Evolutionary conservation across 2,888 invertebrate genomes (phyloP).

Genomic region (Sipha maydis): DNA sequence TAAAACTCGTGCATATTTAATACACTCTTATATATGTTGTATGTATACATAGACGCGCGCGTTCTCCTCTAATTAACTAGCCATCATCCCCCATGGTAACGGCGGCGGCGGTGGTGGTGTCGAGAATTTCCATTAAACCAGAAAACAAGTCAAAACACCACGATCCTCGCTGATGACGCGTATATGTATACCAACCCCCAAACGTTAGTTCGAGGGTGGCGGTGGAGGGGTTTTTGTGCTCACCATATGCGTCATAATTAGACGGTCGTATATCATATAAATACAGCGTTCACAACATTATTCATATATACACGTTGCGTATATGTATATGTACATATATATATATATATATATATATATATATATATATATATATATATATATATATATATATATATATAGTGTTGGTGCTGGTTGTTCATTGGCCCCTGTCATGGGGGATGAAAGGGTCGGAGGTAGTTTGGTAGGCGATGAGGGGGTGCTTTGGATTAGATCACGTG

Average conservation of each 20-base stretch:
- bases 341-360: background rate
- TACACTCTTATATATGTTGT: background rate
- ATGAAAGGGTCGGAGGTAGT: background rate
- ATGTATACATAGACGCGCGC: background rate
- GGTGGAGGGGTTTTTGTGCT: conserved; percentile 26
- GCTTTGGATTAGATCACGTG: conserved; percentile 32
- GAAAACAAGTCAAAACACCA: conserved; percentile 55
- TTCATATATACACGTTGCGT: background rate
- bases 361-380: background rate
- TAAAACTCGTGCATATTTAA: conserved; percentile 46
- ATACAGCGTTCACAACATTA: background rate
- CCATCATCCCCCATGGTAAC: conserved; percentile 35
- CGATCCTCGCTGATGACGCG: background rate
- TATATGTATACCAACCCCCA: background rate
- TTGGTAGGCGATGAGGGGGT: background rate
- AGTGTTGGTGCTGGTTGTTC: background rate
- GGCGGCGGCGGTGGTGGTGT: background rate
- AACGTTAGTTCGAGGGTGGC: background rate
- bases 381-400: background rate
- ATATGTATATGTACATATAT: background rate
- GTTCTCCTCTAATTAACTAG: conserved; percentile 46
- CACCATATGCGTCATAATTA: conserved; percentile 57
- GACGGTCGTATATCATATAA: conserved; percentile 51
- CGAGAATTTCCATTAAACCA: conserved; percentile 53
- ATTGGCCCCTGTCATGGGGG: background rate